Evolutionary conservation across 1,140 invertebrate genomes (phyloP).

Genomic region (Tetramorium alpestre): DNA sequence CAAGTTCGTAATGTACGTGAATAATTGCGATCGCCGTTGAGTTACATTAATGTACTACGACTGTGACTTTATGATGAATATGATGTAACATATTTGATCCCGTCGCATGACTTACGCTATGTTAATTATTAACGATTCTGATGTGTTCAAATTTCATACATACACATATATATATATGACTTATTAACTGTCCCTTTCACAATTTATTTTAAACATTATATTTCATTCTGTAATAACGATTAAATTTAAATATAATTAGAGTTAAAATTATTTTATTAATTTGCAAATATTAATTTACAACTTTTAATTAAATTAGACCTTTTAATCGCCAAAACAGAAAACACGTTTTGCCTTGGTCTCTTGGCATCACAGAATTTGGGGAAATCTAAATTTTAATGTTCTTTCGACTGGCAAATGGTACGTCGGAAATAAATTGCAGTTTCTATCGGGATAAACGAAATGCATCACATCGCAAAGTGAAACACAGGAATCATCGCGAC

Average conservation of each 20-base stretch:
- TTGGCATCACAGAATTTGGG: not conserved
- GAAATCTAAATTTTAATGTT: not conserved
- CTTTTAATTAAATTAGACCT: not conserved
- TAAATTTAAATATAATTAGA: not conserved
- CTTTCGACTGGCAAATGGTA: conserved; percentile 1
- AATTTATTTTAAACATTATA: not conserved
- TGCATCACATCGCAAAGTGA: conserved; percentile 2
- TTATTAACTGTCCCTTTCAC: not conserved
- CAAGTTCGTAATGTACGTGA: conserved; percentile 28
- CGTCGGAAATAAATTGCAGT: conserved; percentile 38
- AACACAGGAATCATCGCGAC: conserved; percentile 51
- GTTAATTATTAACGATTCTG: not conserved
- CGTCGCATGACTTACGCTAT: not conserved
- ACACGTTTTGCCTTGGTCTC: not conserved
- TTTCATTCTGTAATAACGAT: not conserved
- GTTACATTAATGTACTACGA: conserved; percentile 20
- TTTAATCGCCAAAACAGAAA: not conserved
- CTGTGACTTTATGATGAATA: not conserved
- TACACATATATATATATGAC: not conserved
- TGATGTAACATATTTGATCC: conserved; percentile 3
- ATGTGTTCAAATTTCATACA: not conserved
- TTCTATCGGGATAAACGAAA: conserved; percentile 31
- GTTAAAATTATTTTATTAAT: not conserved
- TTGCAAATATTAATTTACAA: not conserved
- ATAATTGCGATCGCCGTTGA: conserved; percentile 35